phyloP scores from a whole-genome alignment of 2,888 invertebrate genomes.

The Uloborus plumipes region DNA sequence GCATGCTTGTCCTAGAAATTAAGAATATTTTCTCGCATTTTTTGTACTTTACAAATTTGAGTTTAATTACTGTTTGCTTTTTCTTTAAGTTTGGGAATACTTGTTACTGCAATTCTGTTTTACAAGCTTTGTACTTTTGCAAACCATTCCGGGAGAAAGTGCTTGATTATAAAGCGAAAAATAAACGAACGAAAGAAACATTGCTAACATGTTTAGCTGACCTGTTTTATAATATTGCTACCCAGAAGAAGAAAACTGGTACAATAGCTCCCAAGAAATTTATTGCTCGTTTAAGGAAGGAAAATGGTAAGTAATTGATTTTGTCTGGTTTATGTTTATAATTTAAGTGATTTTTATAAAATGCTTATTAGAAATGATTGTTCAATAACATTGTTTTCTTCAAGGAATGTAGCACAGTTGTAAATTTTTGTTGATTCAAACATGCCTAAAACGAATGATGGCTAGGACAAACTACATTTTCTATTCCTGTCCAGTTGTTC shows the following conservation, averaged over 20 bases:
- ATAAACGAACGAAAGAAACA: conserved; percentile 96
- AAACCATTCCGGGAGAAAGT: conserved; percentile 99
- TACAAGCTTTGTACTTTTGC: conserved; percentile 99
- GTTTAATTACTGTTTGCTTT: conserved; percentile 37
- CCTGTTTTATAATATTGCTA: conserved; percentile 98
- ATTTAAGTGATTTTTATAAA: no score
- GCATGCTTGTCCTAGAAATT: no score
- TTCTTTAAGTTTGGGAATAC: conserved; percentile 96
- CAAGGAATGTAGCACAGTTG: no score
- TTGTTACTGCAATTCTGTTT: conserved; percentile 99
- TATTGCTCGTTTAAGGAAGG: conserved; percentile 96
- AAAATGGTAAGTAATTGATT: conserved; percentile 82
- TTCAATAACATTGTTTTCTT: no score
- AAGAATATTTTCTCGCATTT: no score
- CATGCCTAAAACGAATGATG: no score
- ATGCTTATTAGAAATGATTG: no score
- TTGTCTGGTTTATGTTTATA: no score
- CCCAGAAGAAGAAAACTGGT: conserved; percentile 99
- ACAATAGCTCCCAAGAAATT: conserved; percentile 99
- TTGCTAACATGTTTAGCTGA: conserved; percentile 97
- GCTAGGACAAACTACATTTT: no score
- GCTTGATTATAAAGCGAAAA: conserved; percentile 95
- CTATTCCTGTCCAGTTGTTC: no score
- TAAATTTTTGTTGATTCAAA: no score
- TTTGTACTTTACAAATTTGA: conserved; percentile 73